Evolutionary conservation across 2,888 invertebrate genomes (phyloP), one percentile per base, ranked within the genome.

Genomic region (Crioceris asparagi): DNA sequence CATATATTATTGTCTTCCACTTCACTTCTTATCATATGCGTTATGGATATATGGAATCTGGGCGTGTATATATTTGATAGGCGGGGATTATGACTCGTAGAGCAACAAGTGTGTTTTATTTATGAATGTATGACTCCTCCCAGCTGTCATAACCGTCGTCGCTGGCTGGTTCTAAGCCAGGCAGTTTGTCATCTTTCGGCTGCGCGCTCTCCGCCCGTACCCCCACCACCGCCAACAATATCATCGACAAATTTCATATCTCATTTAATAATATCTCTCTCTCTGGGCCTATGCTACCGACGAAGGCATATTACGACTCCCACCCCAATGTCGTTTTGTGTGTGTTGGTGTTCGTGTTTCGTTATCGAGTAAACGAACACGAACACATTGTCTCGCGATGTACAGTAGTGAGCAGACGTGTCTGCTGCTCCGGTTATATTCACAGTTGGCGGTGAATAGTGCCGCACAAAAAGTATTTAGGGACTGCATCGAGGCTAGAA

Each of bases 41-140:
- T 61, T 60, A 60, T 61, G 54, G 60, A 60, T 60, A n/a, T n/a
- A 61, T 61, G 59, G 56, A 59, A 60, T 58, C 38, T 52, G 54
- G 64, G 61, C 62, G 62, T 54, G 49, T 47, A 49, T 46, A 36
- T 69, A n/a, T n/a, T n/a, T n/a, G n/a, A n/a, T 69, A 70, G 71
- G 73, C 71, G 72, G 71, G 66, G 72, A 73, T 72, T 69, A 73
- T 67, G 66, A 65, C 59, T 64, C n/a, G n/a, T n/a, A n/a, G 63
- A 54, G 69, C 66, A 68, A 68, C 74, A 74, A 74, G 74, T 74
- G 73, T 70, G 73, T 74, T 73, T 74, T 75, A 75, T 75, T 75
- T 75, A 75, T 75, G 75, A 76, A 71, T 66, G 66, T 66, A 64
- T 65, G 70, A 69, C 72, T 61, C 74, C 75, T 73, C 75, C 76